Base-by-base conservation (phyloP, 2,888 invertebrate species). In the Stenurella melanura region DNA sequence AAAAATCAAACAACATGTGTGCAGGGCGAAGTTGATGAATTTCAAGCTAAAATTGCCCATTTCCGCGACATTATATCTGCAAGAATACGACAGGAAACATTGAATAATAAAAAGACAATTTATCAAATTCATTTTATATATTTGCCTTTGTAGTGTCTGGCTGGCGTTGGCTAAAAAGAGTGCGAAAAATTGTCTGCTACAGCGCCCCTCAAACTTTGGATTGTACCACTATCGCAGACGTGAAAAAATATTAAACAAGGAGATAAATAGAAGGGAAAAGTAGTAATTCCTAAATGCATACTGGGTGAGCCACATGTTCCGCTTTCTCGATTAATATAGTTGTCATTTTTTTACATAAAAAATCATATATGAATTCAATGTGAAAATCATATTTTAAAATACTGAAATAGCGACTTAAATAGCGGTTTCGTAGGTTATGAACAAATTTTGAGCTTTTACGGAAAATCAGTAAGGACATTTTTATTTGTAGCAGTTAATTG, bases 51-150 rank as follows among this genome's bases (percentile, higher is more conserved):
- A 50, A 50, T 50, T 50, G n/a, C n/a, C n/a, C 50, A n/a, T 50
- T 50, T 50, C 50, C 50, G n/a, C n/a, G 4, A 12, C 50, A 50
- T 50, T 50, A 50, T 50, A 50, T 50, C 50, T 50, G 50, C 50
- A n/a, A 50, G 50, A 50, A 50, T n/a, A 50, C 50, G 50, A 15
- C 50, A 50, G 50, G 50, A 50, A 50, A 50, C n/a, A 50, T 50
- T 50, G 50, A n/a, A 50, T 3, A 50, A 50, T 12, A n/a, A 50
- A 50, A 50, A n/a, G 50, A 50, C n/a, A n/a, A 50, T 50, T 50
- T n/a, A 50, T 50, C 50, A 50, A 50, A 50, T 50, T 50, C n/a
- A 50, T 50, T 42, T 42, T 42, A 42, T 42, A 38, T 2, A 50
- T 42, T 42, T 12, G 15, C 50, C 7, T 50, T 50, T 50, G 50